Conservation (phyloP, 2,113 vertebrate species). For the Callaeas wilsoni region DNA sequence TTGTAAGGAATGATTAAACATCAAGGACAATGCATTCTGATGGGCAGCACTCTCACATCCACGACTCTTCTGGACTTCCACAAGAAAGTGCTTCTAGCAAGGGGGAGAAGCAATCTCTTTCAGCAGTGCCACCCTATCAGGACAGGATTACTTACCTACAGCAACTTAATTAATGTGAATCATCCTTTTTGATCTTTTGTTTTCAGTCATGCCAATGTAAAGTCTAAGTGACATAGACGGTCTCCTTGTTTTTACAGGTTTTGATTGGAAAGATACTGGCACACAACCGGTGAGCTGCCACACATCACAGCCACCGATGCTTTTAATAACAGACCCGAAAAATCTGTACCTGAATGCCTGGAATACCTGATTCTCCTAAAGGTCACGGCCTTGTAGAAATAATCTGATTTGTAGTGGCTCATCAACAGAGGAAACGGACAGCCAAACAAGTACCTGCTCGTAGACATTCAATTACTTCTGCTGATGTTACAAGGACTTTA, state of each 20-base stretch:
- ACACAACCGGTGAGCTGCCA: not conserved
- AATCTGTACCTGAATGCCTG: not conserved
- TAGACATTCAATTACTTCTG: slow-evolving; percentile 2
- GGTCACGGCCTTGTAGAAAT: not conserved
- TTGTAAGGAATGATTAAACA: slow-evolving; percentile 3
- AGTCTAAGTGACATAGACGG: not conserved
- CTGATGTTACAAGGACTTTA: slow-evolving; percentile 45
- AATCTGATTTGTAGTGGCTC: slow-evolving; percentile 7
- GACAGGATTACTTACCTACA: not conserved
- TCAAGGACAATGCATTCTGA: not conserved
- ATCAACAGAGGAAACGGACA: slow-evolving; percentile 11
- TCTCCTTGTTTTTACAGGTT: not conserved
- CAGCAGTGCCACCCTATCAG: not conserved
- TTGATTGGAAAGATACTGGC: not conserved
- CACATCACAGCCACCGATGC: not conserved
- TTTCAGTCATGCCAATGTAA: not conserved
- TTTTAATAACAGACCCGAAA: not conserved
- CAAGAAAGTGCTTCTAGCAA: not conserved
- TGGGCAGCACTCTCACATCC: not conserved
- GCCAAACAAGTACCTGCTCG: slow-evolving; percentile 35
- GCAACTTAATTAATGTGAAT: not conserved
- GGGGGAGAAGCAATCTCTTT: not conserved
- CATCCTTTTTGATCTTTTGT: not conserved
- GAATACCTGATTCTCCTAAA: not conserved
- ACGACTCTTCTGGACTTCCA: not conserved